Percentiles rank a stretch among this genome's conserved stretches.
Conservation (phyloP, 2,797 vertebrate species). For the Phaenicophaeus curvirostris region DNA sequence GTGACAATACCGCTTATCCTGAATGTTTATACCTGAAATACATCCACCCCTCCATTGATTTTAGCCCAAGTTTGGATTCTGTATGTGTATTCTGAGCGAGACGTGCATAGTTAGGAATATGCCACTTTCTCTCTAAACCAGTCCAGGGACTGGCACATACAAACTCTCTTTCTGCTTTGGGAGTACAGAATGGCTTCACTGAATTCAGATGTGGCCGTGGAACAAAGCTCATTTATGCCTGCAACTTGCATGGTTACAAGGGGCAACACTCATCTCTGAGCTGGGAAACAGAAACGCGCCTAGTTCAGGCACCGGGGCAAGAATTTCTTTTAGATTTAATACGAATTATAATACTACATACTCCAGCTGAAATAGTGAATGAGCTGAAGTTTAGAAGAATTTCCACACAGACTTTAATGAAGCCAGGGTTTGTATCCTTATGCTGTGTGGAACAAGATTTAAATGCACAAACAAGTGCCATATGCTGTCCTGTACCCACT, state of each 20-base stretch:
- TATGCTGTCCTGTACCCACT: neutral
- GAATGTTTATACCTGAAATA: neutral
- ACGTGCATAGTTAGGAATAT: neutral
- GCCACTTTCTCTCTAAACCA: neutral
- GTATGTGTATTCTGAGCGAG: neutral
- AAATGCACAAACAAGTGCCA: neutral
- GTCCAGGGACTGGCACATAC: neutral
- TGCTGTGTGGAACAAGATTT: neutral
- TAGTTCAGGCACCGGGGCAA: neutral
- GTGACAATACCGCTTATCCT: neutral
- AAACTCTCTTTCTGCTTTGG: neutral
- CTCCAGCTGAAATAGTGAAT: neutral
- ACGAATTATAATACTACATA: neutral
- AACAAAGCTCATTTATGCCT: conserved; percentile 9
- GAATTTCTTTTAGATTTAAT: neutral
- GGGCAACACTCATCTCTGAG: neutral
- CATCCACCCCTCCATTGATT: neutral
- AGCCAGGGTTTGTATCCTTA: neutral
- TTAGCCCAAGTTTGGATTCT: neutral
- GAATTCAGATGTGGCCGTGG: neutral
- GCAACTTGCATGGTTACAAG: fast-evolving
- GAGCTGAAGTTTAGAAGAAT: neutral
- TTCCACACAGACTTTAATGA: neutral
- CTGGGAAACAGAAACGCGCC: neutral
- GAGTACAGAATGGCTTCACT: conserved; percentile 4